Conservation (phyloP, 2,888 invertebrate genomes). For the Stegophylla sp. region DNA sequence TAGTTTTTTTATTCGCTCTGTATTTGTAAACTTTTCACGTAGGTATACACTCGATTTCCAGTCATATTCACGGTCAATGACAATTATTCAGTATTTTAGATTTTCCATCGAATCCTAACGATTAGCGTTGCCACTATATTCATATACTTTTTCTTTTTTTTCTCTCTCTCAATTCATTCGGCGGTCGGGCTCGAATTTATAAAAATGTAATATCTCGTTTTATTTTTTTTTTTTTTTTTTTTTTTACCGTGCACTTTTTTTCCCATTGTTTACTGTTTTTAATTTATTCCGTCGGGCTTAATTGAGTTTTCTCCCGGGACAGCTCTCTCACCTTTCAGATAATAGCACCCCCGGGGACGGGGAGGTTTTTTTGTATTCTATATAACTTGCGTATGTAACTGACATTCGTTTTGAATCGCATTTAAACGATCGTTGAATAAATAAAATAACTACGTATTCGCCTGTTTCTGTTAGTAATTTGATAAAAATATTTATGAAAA, state of each 20-base stretch:
- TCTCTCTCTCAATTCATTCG: background rate
- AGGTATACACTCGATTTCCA: background rate
- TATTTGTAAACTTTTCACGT: too few relatives aligned
- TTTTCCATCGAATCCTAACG: too few relatives aligned
- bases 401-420: conserved; percentile 15
- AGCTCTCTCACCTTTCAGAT: conserved; percentile 38
- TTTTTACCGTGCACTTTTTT: background rate
- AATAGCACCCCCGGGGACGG: conserved; percentile 32
- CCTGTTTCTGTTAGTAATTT: too few relatives aligned
- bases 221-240: background rate
- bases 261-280: conserved; percentile 24
- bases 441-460: background rate
- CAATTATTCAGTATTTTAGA: too few relatives aligned
- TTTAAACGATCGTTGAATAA: background rate
- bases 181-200: background rate
- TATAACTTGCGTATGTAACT: background rate
- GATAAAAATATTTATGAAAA: background rate
- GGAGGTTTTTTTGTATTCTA: background rate
- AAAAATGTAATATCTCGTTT: conserved; percentile 3
- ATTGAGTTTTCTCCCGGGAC: conserved; percentile 13
- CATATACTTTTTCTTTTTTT: too few relatives aligned
- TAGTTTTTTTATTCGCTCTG: too few relatives aligned
- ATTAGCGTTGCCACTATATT: too few relatives aligned
- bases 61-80: too few relatives aligned
- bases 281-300: conserved; percentile 31